phyloP scores from a whole-genome alignment of 1,140 invertebrate genomes.

The Lepidurus packardi region DNA sequence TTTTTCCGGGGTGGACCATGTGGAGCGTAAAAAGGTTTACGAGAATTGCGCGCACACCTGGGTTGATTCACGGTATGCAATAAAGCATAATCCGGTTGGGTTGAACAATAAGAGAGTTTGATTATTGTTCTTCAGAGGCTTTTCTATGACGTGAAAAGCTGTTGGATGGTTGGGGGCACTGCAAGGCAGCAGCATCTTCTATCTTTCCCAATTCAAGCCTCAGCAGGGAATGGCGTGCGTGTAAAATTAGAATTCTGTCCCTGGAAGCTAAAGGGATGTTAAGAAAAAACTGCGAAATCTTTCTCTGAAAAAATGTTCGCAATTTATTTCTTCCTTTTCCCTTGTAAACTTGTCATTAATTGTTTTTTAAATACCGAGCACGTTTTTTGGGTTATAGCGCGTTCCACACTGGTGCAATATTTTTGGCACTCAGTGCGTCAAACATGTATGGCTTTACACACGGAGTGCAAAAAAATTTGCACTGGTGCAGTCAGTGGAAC shows the following conservation, averaged over 20 bases:
- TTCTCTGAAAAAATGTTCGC: background rate
- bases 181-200: background rate
- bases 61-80: background rate
- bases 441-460: too few relatives aligned
- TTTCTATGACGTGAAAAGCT: background rate
- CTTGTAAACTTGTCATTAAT: too few relatives aligned
- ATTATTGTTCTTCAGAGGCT: background rate
- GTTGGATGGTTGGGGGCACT: background rate
- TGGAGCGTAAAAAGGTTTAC: background rate
- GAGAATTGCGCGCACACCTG: slow-evolving; percentile 7
- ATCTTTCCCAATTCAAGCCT: background rate
- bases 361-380: too few relatives aligned
- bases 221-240: slow-evolving; percentile 16
- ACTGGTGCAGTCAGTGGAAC: too few relatives aligned
- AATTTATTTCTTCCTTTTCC: too few relatives aligned
- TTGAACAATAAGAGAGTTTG: background rate
- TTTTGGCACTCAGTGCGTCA: too few relatives aligned
- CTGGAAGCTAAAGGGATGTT: background rate
- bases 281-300: background rate
- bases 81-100: slow-evolving; percentile 21
- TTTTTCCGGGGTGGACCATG: too few relatives aligned
- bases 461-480: too few relatives aligned
- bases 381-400: too few relatives aligned
- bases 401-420: too few relatives aligned
- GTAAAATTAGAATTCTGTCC: slow-evolving; percentile 16